phyloP scores from a whole-genome alignment of 2,797 vertebrate genomes.

The Siniperca scherzeri region DNA sequence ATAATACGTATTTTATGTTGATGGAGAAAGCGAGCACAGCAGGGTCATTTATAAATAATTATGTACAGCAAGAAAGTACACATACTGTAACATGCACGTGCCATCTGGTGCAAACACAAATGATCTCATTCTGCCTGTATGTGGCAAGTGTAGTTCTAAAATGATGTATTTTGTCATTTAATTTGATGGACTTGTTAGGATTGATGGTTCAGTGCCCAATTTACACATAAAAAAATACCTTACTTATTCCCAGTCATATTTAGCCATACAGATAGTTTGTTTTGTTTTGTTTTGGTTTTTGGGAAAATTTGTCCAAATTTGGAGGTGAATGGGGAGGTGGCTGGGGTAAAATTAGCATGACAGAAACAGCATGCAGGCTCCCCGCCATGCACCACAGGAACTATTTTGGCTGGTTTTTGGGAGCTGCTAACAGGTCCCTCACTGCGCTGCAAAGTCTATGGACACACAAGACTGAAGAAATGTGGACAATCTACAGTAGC shows the following conservation, averaged over 20 bases:
- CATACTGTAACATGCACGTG: not conserved
- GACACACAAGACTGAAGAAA: not conserved
- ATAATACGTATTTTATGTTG: not conserved
- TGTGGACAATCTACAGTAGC: not conserved
- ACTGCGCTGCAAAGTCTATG: not conserved
- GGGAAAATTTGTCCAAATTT: too few species aligned
- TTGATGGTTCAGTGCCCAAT: too few species aligned
- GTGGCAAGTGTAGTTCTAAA: too few species aligned
- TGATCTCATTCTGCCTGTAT: too few species aligned
- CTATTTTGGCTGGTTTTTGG: conserved; percentile 16
- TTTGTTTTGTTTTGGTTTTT: too few species aligned
- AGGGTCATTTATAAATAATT: conserved; percentile 12
- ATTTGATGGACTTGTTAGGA: too few species aligned
- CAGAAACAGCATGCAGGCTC: conserved; percentile 17
- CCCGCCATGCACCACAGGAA: conserved; percentile 2
- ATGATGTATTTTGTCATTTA: too few species aligned
- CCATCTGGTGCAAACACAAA: too few species aligned
- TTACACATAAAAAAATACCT: too few species aligned
- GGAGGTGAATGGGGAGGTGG: too few species aligned
- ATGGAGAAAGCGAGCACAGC: not conserved
- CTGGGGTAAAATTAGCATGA: conserved; percentile 34
- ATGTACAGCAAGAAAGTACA: not conserved
- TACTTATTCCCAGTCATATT: too few species aligned
- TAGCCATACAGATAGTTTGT: too few species aligned
- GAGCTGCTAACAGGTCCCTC: conserved; percentile 19